A percentile compares a stretch with the other conserved stretches of the same genome.
phyloP scores from a whole-genome alignment of 1,140 invertebrate genomes.

The Drosophila rufa region DNA sequence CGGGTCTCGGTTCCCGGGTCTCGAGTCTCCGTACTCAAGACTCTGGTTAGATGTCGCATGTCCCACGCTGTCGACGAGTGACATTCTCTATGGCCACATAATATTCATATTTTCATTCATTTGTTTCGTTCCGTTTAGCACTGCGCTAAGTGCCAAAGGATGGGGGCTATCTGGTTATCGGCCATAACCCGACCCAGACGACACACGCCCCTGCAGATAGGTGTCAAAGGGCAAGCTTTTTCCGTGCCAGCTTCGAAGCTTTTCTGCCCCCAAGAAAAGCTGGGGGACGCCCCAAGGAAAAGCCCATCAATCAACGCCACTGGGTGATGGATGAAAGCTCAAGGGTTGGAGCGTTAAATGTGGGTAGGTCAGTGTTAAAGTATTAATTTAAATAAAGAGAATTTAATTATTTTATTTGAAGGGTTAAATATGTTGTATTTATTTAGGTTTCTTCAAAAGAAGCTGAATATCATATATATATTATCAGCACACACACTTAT shows the following conservation, averaged over 20 bases:
- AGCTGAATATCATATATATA: slow-evolving; percentile 25
- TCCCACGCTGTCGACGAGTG: slow-evolving; percentile 59
- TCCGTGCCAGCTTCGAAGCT: slow-evolving; percentile 23
- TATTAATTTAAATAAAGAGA: not conserved
- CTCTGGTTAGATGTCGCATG: slow-evolving; percentile 23
- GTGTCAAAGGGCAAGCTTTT: slow-evolving; percentile 68
- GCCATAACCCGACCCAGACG: slow-evolving; percentile 9
- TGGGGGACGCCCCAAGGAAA: not conserved
- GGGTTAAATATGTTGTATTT: slow-evolving; percentile 18
- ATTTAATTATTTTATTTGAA: not conserved
- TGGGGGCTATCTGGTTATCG: slow-evolving; percentile 6
- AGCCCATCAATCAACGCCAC: slow-evolving; percentile 36
- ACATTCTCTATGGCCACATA: slow-evolving; percentile 60
- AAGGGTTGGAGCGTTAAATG: not conserved
- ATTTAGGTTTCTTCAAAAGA: slow-evolving; percentile 44
- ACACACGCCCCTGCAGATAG: slow-evolving; percentile 22
- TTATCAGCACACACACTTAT: slow-evolving; percentile 14
- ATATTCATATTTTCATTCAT: slow-evolving; percentile 74
- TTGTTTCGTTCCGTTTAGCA: slow-evolving; percentile 78
- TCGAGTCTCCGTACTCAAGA: slow-evolving; percentile 6
- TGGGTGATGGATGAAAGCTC: slow-evolving; percentile 15
- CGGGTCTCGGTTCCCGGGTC: not conserved
- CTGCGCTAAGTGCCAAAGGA: slow-evolving; percentile 55
- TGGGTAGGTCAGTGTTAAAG: slow-evolving; percentile 1
- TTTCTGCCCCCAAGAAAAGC: not conserved